Conservation (phyloP, 1,140 invertebrate genomes). For the Oryzaephilus surinamensis region DNA sequence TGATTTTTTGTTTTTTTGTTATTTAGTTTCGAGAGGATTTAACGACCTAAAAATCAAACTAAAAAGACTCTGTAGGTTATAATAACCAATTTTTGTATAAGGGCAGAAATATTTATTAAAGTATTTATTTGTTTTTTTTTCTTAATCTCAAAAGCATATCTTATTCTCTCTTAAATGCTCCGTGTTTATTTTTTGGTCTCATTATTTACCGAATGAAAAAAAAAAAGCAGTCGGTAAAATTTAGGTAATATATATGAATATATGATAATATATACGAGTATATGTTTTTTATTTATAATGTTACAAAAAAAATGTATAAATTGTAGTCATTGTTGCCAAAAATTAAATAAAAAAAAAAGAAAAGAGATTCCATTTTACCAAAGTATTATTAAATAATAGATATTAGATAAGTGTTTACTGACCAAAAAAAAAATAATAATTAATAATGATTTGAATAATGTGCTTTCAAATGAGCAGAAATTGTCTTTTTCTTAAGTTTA, state of each 20-base stretch:
- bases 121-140: constrained; percentile 7
- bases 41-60: too few species aligned
- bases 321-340: constrained; percentile 36
- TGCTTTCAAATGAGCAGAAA: too few species aligned
- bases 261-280: background rate
- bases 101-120: constrained; percentile 17
- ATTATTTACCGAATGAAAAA: background rate
- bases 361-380: constrained; percentile 36
- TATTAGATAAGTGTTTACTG: constrained; percentile 32
- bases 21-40: constrained; percentile 16
- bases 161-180: background rate
- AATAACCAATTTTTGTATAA: constrained; percentile 24
- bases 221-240: background rate
- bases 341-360: too few species aligned
- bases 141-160: background rate
- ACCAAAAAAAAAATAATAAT: constrained; percentile 30
- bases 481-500: constrained; percentile 11
- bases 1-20: too few species aligned
- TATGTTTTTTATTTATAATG: constrained; percentile 15
- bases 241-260: background rate
- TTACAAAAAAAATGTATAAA: constrained; percentile 23
- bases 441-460: too few species aligned
- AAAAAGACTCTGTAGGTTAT: constrained; percentile 25
- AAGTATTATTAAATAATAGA: constrained; percentile 37
- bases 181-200: too few species aligned